A percentile compares a stretch with the other conserved stretches of the same genome.
Evolutionary conservation across 2,113 vertebrate species (phyloP).

Genomic region (Probosciger aterrimus): DNA sequence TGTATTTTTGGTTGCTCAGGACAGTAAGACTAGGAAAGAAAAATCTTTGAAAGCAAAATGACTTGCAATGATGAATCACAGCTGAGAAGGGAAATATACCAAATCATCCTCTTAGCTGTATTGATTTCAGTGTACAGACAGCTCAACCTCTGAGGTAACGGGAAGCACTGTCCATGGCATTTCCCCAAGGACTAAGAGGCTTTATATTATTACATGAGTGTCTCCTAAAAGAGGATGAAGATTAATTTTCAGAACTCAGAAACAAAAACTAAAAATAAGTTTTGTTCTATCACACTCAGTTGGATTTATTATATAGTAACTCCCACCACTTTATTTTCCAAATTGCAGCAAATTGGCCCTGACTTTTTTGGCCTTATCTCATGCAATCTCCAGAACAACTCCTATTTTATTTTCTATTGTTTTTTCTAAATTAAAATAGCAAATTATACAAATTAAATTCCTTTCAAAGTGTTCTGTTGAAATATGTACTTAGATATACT

Average conservation of each 20-base stretch:
- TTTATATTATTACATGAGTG: conserved; percentile 29
- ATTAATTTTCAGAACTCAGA: conserved; percentile 46
- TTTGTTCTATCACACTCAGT: not conserved
- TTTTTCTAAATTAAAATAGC: not conserved
- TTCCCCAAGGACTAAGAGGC: conserved; percentile 7
- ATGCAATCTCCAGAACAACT: not conserved
- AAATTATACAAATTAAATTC: not conserved
- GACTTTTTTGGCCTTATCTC: not conserved
- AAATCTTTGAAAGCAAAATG: not conserved
- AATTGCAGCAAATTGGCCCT: not conserved
- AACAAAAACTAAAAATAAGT: not conserved
- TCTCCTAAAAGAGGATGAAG: conserved; percentile 13
- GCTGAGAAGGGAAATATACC: conserved; percentile 12
- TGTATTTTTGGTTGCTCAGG: not conserved
- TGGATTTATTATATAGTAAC: not conserved
- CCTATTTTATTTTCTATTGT: not conserved
- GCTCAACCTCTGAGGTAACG: conserved; percentile 44
- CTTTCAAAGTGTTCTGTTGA: not conserved
- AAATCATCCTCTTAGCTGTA: conserved; percentile 7
- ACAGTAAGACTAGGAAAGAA: not conserved
- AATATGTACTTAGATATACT: not conserved
- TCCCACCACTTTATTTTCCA: not conserved
- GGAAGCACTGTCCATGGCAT: conserved; percentile 20
- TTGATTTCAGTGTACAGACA: conserved; percentile 37
- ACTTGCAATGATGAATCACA: conserved; percentile 37